Base-by-base conservation (phyloP, 2,797 vertebrate species). In the Serranus cabrilla region DNA sequence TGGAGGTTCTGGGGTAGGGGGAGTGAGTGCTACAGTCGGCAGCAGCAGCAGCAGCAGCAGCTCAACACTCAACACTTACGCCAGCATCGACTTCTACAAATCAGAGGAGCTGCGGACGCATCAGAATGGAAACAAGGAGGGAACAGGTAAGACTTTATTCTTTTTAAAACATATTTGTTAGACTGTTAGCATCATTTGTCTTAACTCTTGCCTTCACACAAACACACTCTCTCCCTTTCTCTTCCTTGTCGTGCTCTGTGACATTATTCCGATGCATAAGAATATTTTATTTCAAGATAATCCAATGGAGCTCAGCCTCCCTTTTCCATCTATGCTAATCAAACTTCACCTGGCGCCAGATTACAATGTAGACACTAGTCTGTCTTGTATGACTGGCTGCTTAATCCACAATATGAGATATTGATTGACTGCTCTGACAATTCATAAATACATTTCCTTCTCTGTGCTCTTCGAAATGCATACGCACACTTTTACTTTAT, bases 1-100 rank as follows among this genome's bases (percentile, higher is more conserved):
- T 23, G 92, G 88, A 52, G 90, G 86, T 45, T 74, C 92, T 31
- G 81, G 77, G 25, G 90, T 88, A 1, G 80, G 25, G 6, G 84
- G 40, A 8, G 72, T 71, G 1, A 72, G 86, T 7, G 74, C 88
- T 3, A 80, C 90, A 40, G 89, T 80, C 14, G 60, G 86, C 60
- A 75, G 50, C 58, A 78, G 85, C 31, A 37, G 78, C 80, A 92
- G 93, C 67, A 93, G 80, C 77, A 45, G 40, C 64, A 67, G n/a
- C 64, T 67, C 64, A 20, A 21, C 40, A 16, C 86, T 88, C 81
- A 96, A 96, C 80, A 94, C 92, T 4, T 97, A 97, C 0, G 94
- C 96, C 84, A 94, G 94, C 93, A 96, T 96, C 0, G 93, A 97
- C 89, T 96, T 96, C 92, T 96, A 96, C 87, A 95, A 95, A 86